Evolutionary conservation across 2,113 vertebrate genomes (phyloP).

Genomic region (Argyrosomus japonicus): DNA sequence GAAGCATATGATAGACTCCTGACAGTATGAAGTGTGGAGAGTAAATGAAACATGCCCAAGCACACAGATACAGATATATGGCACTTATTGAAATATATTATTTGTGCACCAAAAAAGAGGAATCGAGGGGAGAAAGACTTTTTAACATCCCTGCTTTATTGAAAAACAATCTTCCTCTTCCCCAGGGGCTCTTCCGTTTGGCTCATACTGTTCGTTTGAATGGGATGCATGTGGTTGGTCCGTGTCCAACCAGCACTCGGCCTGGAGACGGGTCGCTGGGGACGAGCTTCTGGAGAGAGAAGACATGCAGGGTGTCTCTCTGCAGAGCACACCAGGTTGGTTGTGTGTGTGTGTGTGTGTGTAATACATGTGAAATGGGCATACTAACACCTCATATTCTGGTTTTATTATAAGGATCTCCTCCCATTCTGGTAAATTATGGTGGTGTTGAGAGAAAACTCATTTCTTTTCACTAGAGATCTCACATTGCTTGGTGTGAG

Average conservation of each 20-base stretch:
- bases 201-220: conserved; percentile 91
- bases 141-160: conserved; percentile 19
- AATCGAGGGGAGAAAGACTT: background rate
- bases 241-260: conserved; percentile 70
- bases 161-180: conserved; percentile 23
- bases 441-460: background rate
- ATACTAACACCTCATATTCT: background rate
- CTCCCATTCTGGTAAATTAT: background rate
- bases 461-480: background rate
- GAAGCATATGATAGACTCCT: background rate
- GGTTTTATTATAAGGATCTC: background rate
- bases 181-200: conserved; percentile 84
- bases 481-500: background rate
- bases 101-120: background rate
- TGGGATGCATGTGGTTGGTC: conserved; percentile 88
- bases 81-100: background rate
- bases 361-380: background rate
- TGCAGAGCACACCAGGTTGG: conserved; percentile 86
- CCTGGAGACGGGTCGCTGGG: conserved; percentile 84
- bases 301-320: conserved; percentile 78
- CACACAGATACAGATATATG: background rate
- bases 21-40: background rate
- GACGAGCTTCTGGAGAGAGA: conserved; percentile 63
- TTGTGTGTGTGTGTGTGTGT: conserved; percentile 8
- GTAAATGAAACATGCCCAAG: background rate